Percentiles rank a stretch among this genome's conserved stretches.
phyloP scores from a whole-genome alignment of 2,888 invertebrate species.

The Rhamphomyia laevipes region DNA sequence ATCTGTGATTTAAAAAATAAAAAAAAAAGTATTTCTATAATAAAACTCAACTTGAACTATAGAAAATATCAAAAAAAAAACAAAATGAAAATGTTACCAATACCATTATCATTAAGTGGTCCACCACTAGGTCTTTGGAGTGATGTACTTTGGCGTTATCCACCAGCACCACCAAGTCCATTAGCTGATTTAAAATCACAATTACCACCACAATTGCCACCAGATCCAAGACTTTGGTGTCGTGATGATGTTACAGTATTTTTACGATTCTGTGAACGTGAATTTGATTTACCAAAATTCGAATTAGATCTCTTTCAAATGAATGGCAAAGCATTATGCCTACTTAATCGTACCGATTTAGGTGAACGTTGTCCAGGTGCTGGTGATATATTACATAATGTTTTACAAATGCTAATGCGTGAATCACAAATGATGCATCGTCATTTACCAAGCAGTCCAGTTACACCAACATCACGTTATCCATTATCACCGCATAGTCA shows the following conservation, averaged over 20 bases:
- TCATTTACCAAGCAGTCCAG: constrained; percentile 68
- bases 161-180: constrained; percentile 64
- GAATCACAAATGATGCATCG: constrained; percentile 68
- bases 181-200: constrained; percentile 78
- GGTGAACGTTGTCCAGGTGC: constrained; percentile 86
- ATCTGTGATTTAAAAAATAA: not conserved
- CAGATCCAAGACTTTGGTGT: constrained; percentile 83
- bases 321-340: constrained; percentile 92
- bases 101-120: constrained; percentile 58
- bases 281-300: constrained; percentile 83
- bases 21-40: not conserved
- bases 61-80: constrained; percentile 5
- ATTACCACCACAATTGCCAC: constrained; percentile 67
- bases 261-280: constrained; percentile 81
- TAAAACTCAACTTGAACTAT: not conserved
- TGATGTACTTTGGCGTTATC: constrained; percentile 81
- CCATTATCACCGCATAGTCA: constrained; percentile 72
- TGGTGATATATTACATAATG: constrained; percentile 89
- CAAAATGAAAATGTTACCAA: constrained; percentile 55
- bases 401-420: constrained; percentile 73
- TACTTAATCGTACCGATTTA: constrained; percentile 79
- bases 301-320: constrained; percentile 91
- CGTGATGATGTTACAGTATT: constrained; percentile 81
- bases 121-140: constrained; percentile 71
- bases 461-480: constrained; percentile 71